Evolutionary conservation across 2,113 vertebrate genomes (phyloP), one percentile per base, ranked within the genome.

Genomic region (Cephalopterus ornatus): DNA sequence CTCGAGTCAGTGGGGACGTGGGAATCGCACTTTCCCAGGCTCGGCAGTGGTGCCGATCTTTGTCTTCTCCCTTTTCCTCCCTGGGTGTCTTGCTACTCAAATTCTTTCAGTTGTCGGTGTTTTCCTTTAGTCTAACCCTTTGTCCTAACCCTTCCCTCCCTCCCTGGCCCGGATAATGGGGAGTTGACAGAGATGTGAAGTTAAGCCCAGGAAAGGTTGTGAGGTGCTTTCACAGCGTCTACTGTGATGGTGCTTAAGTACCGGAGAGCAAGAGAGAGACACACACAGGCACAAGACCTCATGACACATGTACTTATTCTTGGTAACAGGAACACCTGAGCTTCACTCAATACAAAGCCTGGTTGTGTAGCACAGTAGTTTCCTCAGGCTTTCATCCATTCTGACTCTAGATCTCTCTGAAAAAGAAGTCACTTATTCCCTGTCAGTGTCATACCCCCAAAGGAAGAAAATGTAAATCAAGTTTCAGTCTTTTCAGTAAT

Each of bases 41-140:
- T 83, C 0, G 0, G 16, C 33, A 8, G 17, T 4, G 6, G 56
- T 55, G 44, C 22, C 0, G 0, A 6, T 41, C 27, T 67, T 58
- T 9, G 17, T 35, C 26, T 66, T 67, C 41, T 73, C 39, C 16
- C 4, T 41, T 79, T 39, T 33, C 37, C 12, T 72, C 19, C 21
- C 16, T 18, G 4, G 3, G 2, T 14, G 28, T 30, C 52, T 78
- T 46, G 22, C 56, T 41, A 14, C 56, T 72, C 8, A n/a, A 18
- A 30, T 8, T 49, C 33, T 39, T 39, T 87, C 26, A 27, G 30
- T 47, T 47, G 35, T 26, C 1, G 0, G 20, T n/a, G 24, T 52
- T 61, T 65, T 70, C 13, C 35, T 35, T 70, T 46, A 28, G 41
- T 39, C n/a, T 47, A 50, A 39, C n/a, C 74, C 23, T 72, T 76